Evolutionary conservation across 2,888 invertebrate species (phyloP), one percentile per base, ranked within the genome.

Genomic region (Melanotus villosus): DNA sequence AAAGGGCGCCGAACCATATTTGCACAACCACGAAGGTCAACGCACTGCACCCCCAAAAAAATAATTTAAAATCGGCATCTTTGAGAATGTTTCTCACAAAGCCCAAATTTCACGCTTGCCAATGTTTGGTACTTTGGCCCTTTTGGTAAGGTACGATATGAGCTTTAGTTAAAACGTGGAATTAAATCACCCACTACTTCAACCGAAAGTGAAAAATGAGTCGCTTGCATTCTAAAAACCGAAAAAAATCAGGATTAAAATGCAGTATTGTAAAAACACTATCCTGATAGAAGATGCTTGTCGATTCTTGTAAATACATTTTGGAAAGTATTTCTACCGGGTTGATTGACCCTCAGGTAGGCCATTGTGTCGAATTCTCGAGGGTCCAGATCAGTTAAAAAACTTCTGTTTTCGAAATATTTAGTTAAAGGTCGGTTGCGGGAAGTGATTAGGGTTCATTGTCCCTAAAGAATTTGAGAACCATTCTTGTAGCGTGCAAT

Each of bases 1-100:
- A 72, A 67, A 72, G 65, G 70, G 70, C 68, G 65, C 65, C 68
- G 63, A 52, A 65, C 62, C 59, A 52, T 73, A 71, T 73, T 73
- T 73, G 66, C 73, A 68, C 70, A 73, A 68, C 65, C 45, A 59
- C 59, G 23, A 62, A 65, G 73, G 70, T 73, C 73, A 73, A 70
- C 58, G 72, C 47, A 43, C 69, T 60, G 34, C 52, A 63, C 64
- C 67, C 63, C 54, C 65, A 71, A 68, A 68, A 67, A 71, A 68
- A 71, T 71, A 70, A 73, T 70, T 71, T 70, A 73, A 73, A 65
- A 73, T 73, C 72, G 72, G 72, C 72, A 57, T 72, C 72, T 72
- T 72, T 72, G 72, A 70, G 57, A 63, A 57, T 56, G 32, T 52
- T 64, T 64, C 58, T 38, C 60, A 73, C 73, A 73, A 73, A 62